phyloP scores from a whole-genome alignment of 2,888 invertebrate genomes.

The Caenorhabditis angaria region DNA sequence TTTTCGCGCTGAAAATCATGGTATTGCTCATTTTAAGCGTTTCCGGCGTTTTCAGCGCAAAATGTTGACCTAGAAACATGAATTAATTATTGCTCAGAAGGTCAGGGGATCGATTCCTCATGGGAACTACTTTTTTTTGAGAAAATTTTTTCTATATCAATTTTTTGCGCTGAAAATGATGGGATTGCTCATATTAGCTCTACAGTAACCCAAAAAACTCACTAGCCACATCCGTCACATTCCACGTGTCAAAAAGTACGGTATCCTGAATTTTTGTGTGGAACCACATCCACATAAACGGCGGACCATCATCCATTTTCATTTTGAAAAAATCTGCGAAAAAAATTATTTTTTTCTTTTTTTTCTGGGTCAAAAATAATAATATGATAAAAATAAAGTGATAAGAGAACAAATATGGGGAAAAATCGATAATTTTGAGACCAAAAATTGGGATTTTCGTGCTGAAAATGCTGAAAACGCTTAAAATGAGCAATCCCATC shows the following conservation, averaged over 20 bases:
- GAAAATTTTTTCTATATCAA: too few relatives aligned
- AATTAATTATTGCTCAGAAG: too few relatives aligned
- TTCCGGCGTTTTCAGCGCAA: neutral
- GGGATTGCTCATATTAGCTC: neutral
- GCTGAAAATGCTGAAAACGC: too few relatives aligned
- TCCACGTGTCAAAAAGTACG: constrained; percentile 67
- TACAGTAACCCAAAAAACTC: constrained; percentile 24
- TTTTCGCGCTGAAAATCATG: too few relatives aligned
- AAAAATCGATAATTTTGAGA: too few relatives aligned
- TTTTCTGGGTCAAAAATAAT: neutral
- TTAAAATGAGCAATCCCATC: too few relatives aligned
- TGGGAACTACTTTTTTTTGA: too few relatives aligned
- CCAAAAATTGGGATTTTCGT: too few relatives aligned
- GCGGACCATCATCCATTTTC: constrained; percentile 11
- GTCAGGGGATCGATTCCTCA: too few relatives aligned
- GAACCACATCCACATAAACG: constrained; percentile 70
- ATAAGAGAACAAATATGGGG: neutral
- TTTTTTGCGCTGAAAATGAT: too few relatives aligned
- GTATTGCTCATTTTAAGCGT: too few relatives aligned
- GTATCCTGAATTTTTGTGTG: constrained; percentile 66
- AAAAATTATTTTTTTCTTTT: neutral
- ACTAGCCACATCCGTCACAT: constrained; percentile 60
- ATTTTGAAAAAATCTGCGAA: neutral
- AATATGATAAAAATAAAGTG: neutral
- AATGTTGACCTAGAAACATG: too few relatives aligned